Evolutionary conservation across 2,113 vertebrate genomes (phyloP).

Genomic region (Melanostigma gelatinosum): DNA sequence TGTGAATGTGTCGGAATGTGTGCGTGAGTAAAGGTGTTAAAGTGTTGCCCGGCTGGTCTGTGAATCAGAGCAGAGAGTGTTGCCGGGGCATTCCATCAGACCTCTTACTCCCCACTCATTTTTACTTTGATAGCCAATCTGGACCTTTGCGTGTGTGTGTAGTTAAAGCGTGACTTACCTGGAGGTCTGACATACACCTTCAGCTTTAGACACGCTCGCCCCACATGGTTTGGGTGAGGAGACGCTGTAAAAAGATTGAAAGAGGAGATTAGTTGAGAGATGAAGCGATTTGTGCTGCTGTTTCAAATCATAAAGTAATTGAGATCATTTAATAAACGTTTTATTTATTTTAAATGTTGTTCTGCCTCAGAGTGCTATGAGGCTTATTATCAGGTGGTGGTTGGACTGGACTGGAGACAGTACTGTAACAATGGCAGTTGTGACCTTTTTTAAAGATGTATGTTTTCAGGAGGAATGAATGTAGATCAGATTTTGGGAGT

Average conservation of each 20-base stretch:
- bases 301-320: constrained; percentile 35
- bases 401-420: not conserved
- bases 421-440: not conserved
- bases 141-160: constrained; percentile 47
- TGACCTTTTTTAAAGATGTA: constrained; percentile 2
- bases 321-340: constrained; percentile 44
- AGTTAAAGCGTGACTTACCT: constrained; percentile 81
- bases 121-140: constrained; percentile 77
- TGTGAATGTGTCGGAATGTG: constrained; percentile 22
- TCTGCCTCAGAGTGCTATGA: not conserved
- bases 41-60: constrained; percentile 69
- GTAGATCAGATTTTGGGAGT: not conserved
- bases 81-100: constrained; percentile 73
- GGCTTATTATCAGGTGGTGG: constrained; percentile 17
- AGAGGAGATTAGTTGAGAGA: constrained; percentile 48
- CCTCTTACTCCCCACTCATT: constrained; percentile 71
- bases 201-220: constrained; percentile 91
- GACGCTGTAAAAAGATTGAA: constrained; percentile 83
- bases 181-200: constrained; percentile 93
- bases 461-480: not conserved
- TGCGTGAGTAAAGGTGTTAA: constrained; percentile 65
- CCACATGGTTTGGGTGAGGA: constrained; percentile 89
- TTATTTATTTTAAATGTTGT: constrained; percentile 4
- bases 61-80: constrained; percentile 76
- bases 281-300: constrained; percentile 40